Evolutionary conservation across 2,888 invertebrate species (phyloP), one percentile per base, ranked within the genome.

Genomic region (Panzeria rudis): DNA sequence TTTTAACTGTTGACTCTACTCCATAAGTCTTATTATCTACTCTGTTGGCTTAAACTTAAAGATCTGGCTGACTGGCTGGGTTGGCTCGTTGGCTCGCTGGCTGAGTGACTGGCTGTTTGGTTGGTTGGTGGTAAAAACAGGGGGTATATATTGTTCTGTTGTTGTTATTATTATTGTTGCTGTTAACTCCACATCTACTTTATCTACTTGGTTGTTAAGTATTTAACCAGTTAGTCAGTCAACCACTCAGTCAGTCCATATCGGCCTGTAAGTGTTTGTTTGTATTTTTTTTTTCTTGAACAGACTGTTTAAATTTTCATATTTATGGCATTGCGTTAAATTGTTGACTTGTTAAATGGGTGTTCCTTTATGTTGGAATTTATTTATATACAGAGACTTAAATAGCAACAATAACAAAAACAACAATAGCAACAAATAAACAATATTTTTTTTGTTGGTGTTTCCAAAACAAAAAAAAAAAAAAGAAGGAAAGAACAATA

Each of bases 341-440:
- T 90, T 90, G 91, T 89, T 92, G 92, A 92, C 92, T 92, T 92
- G 91, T 91, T 91, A 91, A 92, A 92, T 92, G 91, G 90, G 91
- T 90, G 91, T 90, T 91, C 89, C 89, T 86, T 87, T 84, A 87
- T 86, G 85, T 87, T 86, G 83, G 84, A 86, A 86, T 86, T 86
- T 83, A 86, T 86, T 86, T 83, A 69, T 84, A 76, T 77, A 32
- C 32, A 32, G 38, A 44, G 11, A 80, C 84, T 64, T 56, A 77
- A 81, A 56, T 11, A 77, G 38, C 38, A 76, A 64, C 17, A 66
- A 71, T 59, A 81, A 66, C 47, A 59, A 81, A 52, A 75, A 66
- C 50, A 61, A 81, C 75, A 69, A 78, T 73, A 61, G 68, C 62
- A 64, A 76, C 73, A 83, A 62, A 80, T 79, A 69, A 84, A 80